phyloP scores from a whole-genome alignment of 2,888 invertebrate species.

The Hesperia comma region DNA sequence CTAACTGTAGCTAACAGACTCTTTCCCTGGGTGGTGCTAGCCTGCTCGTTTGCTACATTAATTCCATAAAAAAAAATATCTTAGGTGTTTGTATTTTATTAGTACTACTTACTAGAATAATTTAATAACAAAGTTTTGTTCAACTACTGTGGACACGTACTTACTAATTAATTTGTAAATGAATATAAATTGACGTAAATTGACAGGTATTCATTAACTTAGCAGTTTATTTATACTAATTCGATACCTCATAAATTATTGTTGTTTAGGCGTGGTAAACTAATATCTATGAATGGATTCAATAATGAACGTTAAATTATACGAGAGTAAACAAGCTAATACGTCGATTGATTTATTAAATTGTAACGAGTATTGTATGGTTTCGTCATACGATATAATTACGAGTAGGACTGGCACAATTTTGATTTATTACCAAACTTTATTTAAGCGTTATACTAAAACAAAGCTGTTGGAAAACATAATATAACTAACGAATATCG shows the following conservation, averaged over 20 bases:
- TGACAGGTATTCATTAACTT: not conserved
- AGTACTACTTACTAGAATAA: not conserved
- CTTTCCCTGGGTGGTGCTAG: too few relatives aligned
- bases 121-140: not conserved
- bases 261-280: slow-evolving; percentile 10
- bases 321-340: not conserved
- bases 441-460: not conserved
- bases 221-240: slow-evolving; percentile 16
- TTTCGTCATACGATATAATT: not conserved
- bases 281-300: slow-evolving; percentile 8
- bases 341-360: slow-evolving; percentile 3
- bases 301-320: slow-evolving; percentile 16
- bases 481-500: not conserved
- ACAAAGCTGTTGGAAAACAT: not conserved
- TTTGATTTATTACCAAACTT: slow-evolving; percentile 5
- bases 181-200: not conserved
- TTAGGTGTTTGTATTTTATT: too few relatives aligned
- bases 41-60: too few relatives aligned
- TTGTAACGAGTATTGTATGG: not conserved
- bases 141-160: too few relatives aligned
- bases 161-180: too few relatives aligned
- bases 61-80: too few relatives aligned
- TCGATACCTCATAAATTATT: slow-evolving; percentile 22
- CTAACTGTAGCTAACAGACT: too few relatives aligned
- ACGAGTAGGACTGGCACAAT: not conserved